These are phyloP conservation scores for Mirza zaza DNA, from an alignment of 2,113 vertebrate species.

Conservation along the genomic window DNA sequence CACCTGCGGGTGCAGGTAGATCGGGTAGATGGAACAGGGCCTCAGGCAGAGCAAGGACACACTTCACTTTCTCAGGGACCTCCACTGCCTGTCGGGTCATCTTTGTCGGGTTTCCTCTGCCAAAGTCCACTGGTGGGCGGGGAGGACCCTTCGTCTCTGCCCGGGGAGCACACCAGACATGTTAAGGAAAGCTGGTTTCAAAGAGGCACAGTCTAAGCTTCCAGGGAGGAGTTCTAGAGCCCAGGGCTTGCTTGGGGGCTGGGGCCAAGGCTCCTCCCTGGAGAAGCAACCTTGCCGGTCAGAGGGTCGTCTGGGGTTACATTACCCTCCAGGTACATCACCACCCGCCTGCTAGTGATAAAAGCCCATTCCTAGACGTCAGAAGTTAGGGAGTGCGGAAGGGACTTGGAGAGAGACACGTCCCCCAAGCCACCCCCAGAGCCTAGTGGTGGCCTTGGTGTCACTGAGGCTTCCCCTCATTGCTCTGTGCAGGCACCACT, in stretches of 20 bases:
- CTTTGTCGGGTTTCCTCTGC: neutral
- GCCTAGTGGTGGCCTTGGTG: neutral
- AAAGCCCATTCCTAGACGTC: neutral
- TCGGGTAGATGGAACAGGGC: neutral
- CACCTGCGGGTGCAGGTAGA: neutral
- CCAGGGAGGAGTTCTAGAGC: neutral
- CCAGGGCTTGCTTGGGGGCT: neutral
- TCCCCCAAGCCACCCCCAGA: neutral
- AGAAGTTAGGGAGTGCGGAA: neutral
- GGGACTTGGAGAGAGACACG: neutral
- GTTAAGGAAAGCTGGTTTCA: neutral
- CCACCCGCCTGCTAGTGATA: neutral
- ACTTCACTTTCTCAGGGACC: neutral
- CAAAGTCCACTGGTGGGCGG: neutral
- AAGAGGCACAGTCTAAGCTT: neutral
- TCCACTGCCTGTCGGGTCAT: neutral
- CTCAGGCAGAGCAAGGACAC: accelerated
- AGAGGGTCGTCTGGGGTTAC: neutral
- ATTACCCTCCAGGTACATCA: neutral
- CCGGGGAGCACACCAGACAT: accelerated
- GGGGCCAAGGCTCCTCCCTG: neutral
- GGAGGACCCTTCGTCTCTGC: neutral
- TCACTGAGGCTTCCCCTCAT: neutral
- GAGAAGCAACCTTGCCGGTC: neutral
- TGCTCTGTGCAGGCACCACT: accelerated